phyloP scores from a whole-genome alignment of 2,113 vertebrate genomes.

The Channa argus region DNA sequence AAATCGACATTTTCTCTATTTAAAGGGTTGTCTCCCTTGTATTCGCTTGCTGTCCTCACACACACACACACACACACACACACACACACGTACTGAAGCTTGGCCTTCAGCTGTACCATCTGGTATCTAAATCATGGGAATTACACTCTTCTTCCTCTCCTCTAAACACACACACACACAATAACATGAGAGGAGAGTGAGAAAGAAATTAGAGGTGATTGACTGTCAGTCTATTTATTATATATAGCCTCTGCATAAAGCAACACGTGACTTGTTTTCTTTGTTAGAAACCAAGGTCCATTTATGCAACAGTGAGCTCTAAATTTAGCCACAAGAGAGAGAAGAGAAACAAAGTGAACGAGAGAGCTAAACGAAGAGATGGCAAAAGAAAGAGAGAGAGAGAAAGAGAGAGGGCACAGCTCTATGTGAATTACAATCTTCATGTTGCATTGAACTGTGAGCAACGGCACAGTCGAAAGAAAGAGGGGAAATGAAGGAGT shows the following conservation, averaged over 20 bases:
- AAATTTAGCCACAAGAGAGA: constrained; percentile 88
- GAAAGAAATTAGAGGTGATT: constrained; percentile 59
- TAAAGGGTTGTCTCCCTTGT: constrained; percentile 62
- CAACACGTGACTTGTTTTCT: constrained; percentile 66
- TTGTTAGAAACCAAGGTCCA: constrained; percentile 85
- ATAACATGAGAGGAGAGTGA: constrained; percentile 57
- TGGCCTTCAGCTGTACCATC: constrained; percentile 80
- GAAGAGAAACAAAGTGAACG: constrained; percentile 61
- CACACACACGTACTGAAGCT: constrained; percentile 48
- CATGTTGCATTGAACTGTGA: constrained; percentile 91
- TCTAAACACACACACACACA: constrained; percentile 46
- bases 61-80: constrained; percentile 20
- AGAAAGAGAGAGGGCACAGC: constrained; percentile 81
- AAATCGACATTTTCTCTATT: constrained; percentile 64
- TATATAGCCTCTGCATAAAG: constrained; percentile 81
- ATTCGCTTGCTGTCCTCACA: constrained; percentile 12
- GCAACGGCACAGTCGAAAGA: constrained; percentile 83
- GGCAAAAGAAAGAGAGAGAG: constrained; percentile 25
- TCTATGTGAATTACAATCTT: constrained; percentile 91
- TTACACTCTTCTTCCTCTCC: constrained; percentile 74
- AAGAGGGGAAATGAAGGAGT: constrained; percentile 75
- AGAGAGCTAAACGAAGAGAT: constrained; percentile 60
- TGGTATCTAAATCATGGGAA: constrained; percentile 83
- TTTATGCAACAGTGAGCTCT: constrained; percentile 93
- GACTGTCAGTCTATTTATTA: constrained; percentile 74